Conservation (phyloP, 2,888 invertebrate species). For the Micoletzkya japonica region DNA sequence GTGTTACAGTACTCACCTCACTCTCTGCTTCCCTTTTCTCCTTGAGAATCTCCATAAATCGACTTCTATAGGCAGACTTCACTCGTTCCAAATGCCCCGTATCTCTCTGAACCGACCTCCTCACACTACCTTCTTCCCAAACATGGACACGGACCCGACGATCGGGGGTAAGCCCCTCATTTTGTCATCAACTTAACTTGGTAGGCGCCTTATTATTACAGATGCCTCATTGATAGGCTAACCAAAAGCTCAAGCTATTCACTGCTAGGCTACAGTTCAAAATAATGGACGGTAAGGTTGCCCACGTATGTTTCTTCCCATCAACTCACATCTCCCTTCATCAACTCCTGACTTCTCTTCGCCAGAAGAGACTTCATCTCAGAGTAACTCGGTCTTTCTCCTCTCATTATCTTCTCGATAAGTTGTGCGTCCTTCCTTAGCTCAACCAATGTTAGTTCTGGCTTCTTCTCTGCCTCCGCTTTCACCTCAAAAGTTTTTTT, state of each 20-base stretch:
- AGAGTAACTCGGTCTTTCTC: background rate
- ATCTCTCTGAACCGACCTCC: constrained; percentile 7
- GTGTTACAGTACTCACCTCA: no score
- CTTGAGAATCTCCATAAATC: background rate
- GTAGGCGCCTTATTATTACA: no score
- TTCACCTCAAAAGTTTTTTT: background rate
- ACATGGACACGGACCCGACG: no score
- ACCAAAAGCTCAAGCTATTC: background rate
- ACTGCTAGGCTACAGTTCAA: no score
- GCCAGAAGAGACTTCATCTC: constrained; percentile 13
- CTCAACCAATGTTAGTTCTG: constrained; percentile 6
- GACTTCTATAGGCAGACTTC: background rate
- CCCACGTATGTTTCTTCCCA: background rate
- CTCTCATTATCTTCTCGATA: constrained; percentile 17
- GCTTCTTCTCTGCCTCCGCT: constrained; percentile 3
- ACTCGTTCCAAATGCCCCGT: background rate
- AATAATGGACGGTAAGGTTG: no score
- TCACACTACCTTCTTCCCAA: no score
- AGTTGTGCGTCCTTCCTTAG: background rate
- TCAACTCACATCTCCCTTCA: constrained; percentile 17
- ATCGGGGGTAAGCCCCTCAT: no score
- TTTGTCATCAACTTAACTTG: no score
- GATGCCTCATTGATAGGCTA: background rate
- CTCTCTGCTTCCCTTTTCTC: background rate
- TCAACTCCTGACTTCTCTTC: background rate